A percentile compares a stretch with the other conserved stretches of the same genome.
These are phyloP conservation scores for Parnassius apollo DNA, from an alignment of 2,888 invertebrate species.

Conservation along the genomic window DNA sequence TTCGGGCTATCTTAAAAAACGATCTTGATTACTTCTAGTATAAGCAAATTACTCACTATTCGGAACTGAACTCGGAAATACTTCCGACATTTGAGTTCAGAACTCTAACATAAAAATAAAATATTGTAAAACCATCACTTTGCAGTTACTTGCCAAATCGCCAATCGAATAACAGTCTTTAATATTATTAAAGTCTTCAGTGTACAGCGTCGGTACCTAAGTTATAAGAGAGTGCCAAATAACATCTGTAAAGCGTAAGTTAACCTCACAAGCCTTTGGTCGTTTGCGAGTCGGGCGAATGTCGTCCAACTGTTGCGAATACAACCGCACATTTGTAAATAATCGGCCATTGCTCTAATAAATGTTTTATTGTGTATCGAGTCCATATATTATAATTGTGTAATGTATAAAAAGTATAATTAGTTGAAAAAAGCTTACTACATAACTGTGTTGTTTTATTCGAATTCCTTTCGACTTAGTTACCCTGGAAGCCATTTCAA, in stretches of 20 bases:
- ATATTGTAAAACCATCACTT: no score
- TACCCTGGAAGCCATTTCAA: no score
- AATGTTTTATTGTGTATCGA: constrained; percentile 59
- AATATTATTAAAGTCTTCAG: constrained; percentile 8
- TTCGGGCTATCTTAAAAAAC: no score
- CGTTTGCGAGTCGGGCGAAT: constrained; percentile 9
- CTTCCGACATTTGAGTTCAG: no score
- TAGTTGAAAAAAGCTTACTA: constrained; percentile 76
- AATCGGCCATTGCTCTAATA: constrained; percentile 50
- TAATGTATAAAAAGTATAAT: constrained; percentile 68
- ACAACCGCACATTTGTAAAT: constrained; percentile 47
- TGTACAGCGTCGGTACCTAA: constrained; percentile 5
- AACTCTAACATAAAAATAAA: no score
- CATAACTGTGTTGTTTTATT: constrained; percentile 53
- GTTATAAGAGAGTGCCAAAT: constrained; percentile 13
- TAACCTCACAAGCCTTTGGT: constrained; percentile 5
- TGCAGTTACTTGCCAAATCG: neutral
- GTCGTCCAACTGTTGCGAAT: constrained; percentile 13
- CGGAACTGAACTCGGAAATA: no score
- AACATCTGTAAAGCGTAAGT: constrained; percentile 5
- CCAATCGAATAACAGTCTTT: neutral
- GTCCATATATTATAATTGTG: constrained; percentile 64
- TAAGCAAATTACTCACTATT: no score
- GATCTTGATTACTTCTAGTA: no score
- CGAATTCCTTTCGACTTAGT: neutral